These are phyloP conservation scores for Galerucella nymphaeae DNA, from an alignment of 2,888 invertebrate species.

Conservation along the genomic window DNA sequence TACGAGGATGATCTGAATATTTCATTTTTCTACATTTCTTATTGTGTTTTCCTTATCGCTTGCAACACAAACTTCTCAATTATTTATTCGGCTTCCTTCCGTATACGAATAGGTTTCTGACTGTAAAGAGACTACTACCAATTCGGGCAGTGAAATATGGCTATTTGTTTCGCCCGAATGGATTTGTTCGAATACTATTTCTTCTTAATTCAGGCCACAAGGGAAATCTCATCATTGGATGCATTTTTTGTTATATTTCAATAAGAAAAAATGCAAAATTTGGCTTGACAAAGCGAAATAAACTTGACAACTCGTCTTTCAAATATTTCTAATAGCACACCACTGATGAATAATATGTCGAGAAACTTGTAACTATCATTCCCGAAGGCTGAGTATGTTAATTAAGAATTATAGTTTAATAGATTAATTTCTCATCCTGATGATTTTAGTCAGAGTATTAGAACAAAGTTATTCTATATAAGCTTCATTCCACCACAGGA, in stretches of 20 bases:
- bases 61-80: slow-evolving; percentile 60
- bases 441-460: no score
- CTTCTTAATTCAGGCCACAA: neutral
- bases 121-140: slow-evolving; percentile 33
- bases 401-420: no score
- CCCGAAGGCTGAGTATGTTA: no score
- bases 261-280: neutral
- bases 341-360: no score
- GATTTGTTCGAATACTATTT: neutral
- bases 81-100: slow-evolving; percentile 49
- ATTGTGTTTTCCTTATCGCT: slow-evolving; percentile 56
- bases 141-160: slow-evolving; percentile 21
- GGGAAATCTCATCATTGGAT: neutral
- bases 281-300: neutral
- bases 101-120: slow-evolving; percentile 43
- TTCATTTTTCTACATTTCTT: slow-evolving; percentile 52
- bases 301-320: neutral
- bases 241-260: neutral
- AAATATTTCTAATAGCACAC: no score
- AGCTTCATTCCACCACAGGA: no score
- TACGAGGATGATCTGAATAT: slow-evolving; percentile 52
- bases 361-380: no score
- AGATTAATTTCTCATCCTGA: no score
- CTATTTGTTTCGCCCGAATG: neutral
- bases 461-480: no score